phyloP scores from a whole-genome alignment of 2,113 vertebrate genomes.

The Carlito syrichta region DNA sequence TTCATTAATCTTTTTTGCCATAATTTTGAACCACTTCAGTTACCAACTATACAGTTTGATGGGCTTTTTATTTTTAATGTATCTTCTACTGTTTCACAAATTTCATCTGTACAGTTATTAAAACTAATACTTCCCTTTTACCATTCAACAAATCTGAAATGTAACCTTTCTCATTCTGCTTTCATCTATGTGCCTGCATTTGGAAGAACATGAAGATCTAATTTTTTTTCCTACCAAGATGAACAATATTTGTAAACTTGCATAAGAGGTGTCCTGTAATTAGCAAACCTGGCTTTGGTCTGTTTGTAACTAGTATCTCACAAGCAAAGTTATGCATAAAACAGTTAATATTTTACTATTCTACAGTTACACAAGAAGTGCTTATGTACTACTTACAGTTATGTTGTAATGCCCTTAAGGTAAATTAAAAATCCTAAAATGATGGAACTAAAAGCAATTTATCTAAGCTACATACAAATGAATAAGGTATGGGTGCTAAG shows the following conservation, averaged over 20 bases:
- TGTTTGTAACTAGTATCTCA: slow-evolving; percentile 7
- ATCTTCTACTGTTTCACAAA: slow-evolving; percentile 18
- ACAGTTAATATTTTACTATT: slow-evolving; percentile 5
- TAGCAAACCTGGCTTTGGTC: slow-evolving; percentile 9
- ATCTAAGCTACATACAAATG: not conserved
- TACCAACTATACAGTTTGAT: not conserved
- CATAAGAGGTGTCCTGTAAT: not conserved
- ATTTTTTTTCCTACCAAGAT: slow-evolving; percentile 32
- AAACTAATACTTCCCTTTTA: not conserved
- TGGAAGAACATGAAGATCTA: slow-evolving; percentile 26
- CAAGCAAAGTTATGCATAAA: not conserved
- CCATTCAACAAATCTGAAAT: slow-evolving; percentile 39
- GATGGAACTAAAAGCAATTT: slow-evolving; percentile 18
- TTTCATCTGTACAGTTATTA: slow-evolving; percentile 8
- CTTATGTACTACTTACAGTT: not conserved
- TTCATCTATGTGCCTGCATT: slow-evolving; percentile 43
- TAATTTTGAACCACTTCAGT: slow-evolving; percentile 5
- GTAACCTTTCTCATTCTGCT: slow-evolving; percentile 25
- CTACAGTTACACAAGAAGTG: not conserved
- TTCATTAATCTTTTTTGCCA: not conserved
- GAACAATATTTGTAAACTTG: slow-evolving; percentile 28
- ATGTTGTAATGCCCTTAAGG: not conserved
- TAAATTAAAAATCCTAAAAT: slow-evolving; percentile 25
- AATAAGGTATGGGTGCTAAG: not conserved
- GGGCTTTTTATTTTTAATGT: not conserved